Conservation (phyloP, 2,888 invertebrate species). For the Agapetus fuscipes region DNA sequence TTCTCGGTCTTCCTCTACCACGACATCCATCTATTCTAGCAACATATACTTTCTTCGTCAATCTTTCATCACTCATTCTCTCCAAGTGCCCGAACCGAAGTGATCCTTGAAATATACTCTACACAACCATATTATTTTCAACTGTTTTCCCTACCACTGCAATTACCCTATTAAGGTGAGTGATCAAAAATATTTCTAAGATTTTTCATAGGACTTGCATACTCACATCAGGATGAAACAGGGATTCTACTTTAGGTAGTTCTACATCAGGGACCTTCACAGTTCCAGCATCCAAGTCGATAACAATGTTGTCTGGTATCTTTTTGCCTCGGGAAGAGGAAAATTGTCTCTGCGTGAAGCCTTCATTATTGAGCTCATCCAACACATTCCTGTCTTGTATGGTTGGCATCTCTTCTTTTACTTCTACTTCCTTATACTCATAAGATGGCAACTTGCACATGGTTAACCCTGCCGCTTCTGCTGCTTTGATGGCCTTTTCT, state of each 20-base stretch:
- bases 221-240: conserved; percentile 59
- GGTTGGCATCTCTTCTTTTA: conserved; percentile 44
- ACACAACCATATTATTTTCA: too few relatives aligned
- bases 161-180: too few relatives aligned
- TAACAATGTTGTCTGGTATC: conserved; percentile 58
- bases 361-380: conserved; percentile 62
- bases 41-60: too few relatives aligned
- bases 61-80: too few relatives aligned
- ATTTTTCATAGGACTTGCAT: too few relatives aligned
- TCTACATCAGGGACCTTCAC: conserved; percentile 54
- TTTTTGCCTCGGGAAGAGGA: conserved; percentile 49
- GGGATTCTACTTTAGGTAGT: conserved; percentile 47
- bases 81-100: too few relatives aligned
- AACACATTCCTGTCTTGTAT: conserved; percentile 48
- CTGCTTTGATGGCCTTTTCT: conserved; percentile 42
- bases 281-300: conserved; percentile 62
- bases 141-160: too few relatives aligned
- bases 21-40: too few relatives aligned
- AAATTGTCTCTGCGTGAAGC: conserved; percentile 53
- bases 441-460: conserved; percentile 44
- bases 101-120: too few relatives aligned
- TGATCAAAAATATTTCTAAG: too few relatives aligned
- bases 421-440: conserved; percentile 38
- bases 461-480: conserved; percentile 41
- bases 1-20: too few relatives aligned